Evolutionary conservation across 1,140 invertebrate genomes (phyloP).

Genomic region (Lepidurus packardi): DNA sequence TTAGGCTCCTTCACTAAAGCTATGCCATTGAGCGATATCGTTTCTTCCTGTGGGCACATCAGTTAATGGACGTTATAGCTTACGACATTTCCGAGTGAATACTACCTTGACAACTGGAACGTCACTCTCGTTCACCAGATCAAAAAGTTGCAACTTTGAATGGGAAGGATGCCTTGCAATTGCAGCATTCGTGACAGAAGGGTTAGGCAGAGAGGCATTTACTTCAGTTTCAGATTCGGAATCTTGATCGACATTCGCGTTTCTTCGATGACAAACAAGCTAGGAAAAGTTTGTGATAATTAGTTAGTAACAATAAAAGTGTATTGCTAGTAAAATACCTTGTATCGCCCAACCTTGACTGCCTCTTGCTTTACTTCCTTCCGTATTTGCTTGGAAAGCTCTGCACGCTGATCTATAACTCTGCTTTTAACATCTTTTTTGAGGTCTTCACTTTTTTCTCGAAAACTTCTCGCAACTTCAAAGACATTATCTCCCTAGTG

Average conservation of each 20-base stretch:
- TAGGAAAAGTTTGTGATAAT: neutral
- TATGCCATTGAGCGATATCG: neutral
- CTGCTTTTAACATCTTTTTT: conserved; percentile 7
- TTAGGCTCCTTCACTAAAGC: neutral
- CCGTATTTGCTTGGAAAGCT: neutral
- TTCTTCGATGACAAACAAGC: neutral
- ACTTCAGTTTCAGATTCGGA: neutral
- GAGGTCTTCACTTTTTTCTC: neutral
- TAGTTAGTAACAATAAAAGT: neutral
- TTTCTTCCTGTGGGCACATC: neutral
- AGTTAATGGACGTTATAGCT: neutral
- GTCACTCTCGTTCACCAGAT: conserved; percentile 40
- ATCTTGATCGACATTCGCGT: neutral
- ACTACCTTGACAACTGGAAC: conserved; percentile 41
- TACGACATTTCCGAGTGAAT: conserved; percentile 43
- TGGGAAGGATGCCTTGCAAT: conserved; percentile 45
- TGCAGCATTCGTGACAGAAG: conserved; percentile 42
- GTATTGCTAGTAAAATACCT: neutral
- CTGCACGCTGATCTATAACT: neutral
- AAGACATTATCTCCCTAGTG: neutral
- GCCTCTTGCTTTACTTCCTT: neutral
- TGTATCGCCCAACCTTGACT: neutral
- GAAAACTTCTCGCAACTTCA: neutral
- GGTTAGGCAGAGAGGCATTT: conserved; percentile 35
- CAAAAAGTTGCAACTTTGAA: conserved; percentile 45